Evolutionary conservation across 64 coral and sea anemone species (phyloP).

Genomic region (Catalaphyllia jardinei): DNA sequence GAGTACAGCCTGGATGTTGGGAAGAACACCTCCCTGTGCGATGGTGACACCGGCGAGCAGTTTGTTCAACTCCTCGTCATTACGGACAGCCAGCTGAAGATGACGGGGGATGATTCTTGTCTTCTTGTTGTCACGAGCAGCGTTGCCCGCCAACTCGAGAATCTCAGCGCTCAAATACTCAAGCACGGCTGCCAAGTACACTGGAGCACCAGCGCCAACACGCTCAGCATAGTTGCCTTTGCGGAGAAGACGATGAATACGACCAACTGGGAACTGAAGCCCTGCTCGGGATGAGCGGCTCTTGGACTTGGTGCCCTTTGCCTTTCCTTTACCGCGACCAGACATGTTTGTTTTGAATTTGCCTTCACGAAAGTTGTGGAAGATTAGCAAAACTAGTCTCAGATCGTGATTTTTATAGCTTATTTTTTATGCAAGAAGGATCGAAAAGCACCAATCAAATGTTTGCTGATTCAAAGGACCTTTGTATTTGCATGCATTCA

Average conservation of each 20-base stretch:
- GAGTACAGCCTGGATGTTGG: too few species aligned
- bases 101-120: too few species aligned
- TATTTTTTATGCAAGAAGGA: slow-evolving; percentile 2
- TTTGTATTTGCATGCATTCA: background rate
- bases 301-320: slow-evolving; percentile 21
- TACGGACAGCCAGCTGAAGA: too few species aligned
- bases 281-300: slow-evolving; percentile 19
- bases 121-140: too few species aligned
- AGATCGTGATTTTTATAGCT: background rate
- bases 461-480: background rate
- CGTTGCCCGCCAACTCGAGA: too few species aligned
- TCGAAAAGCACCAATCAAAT: slow-evolving; percentile 29
- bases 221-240: slow-evolving; percentile 2
- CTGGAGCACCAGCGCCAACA: background rate
- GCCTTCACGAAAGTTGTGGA: background rate
- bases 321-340: slow-evolving; percentile 25
- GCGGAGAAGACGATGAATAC: slow-evolving; percentile 2
- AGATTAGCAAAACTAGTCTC: too few species aligned
- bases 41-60: too few species aligned
- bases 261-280: background rate
- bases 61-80: too few species aligned
- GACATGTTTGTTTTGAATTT: background rate
- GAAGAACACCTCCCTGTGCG: too few species aligned
- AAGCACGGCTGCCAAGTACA: background rate
- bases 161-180: background rate